Evolutionary conservation across 2,797 vertebrate genomes (phyloP).

Genomic region (Epinephelus awoara): DNA sequence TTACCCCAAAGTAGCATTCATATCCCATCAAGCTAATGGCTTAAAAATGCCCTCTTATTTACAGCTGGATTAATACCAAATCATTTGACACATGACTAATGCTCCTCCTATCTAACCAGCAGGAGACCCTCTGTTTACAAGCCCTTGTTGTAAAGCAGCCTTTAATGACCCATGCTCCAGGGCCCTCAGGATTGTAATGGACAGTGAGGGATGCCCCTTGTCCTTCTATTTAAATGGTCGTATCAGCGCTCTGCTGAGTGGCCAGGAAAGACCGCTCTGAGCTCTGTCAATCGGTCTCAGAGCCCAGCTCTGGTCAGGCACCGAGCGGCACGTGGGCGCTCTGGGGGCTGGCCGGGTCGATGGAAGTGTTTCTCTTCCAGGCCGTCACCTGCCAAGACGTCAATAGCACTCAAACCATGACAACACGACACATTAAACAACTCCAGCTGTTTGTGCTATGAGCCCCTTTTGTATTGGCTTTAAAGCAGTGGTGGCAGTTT

Average conservation of each 20-base stretch:
- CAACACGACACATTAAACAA: constrained; percentile 40
- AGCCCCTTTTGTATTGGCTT: neutral
- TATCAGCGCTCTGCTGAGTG: constrained; percentile 47
- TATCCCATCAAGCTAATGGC: neutral
- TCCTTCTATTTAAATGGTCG: constrained; percentile 30
- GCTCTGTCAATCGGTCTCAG: constrained; percentile 3
- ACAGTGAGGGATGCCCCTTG: constrained; percentile 54
- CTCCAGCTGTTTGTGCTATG: constrained; percentile 32
- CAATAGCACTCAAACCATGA: constrained; percentile 45
- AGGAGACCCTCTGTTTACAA: constrained; percentile 4
- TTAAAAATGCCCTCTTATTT: constrained; percentile 17
- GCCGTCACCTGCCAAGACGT: constrained; percentile 53
- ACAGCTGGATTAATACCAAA: constrained; percentile 12
- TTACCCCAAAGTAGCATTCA: neutral
- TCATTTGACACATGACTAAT: constrained; percentile 28
- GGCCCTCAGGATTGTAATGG: constrained; percentile 9
- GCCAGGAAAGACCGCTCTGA: constrained; percentile 27
- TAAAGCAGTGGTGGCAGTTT: constrained; percentile 7
- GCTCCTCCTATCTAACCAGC: constrained; percentile 18
- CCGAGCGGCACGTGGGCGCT: constrained; percentile 7
- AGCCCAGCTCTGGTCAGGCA: neutral
- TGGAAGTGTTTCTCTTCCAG: constrained; percentile 55
- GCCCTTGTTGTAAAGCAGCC: constrained; percentile 20
- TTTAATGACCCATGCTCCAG: constrained; percentile 30
- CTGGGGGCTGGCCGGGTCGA: constrained; percentile 45